Evolutionary conservation across 2,113 vertebrate genomes (phyloP), one percentile per base, ranked within the genome.

Genomic region (Chaetodon trifascialis): DNA sequence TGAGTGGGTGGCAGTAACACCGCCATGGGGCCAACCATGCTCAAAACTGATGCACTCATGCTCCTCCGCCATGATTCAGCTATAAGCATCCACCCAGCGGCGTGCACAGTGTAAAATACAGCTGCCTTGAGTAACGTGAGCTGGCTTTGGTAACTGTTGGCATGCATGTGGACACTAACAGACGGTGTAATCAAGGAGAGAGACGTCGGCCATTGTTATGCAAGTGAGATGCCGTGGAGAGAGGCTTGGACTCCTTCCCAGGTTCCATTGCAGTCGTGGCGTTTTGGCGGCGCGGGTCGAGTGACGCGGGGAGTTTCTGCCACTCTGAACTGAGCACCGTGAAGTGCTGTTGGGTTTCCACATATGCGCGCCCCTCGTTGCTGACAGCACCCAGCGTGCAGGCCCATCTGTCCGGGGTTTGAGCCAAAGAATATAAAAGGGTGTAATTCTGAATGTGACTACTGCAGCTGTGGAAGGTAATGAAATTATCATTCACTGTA

Each of bases 191-290:
- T 88, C 73, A 85, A 84, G 67, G 54, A 76, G 59, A 85, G 76
- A 82, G 77, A 76, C 66, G 19, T 51, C 16, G 36, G 52, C 62
- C 64, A 68, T 86, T 88, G 81, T 80, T 56, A 70, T 91, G 64
- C 75, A 66, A 72, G 65, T 55, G 70, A 80, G 67, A 86, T 46
- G 52, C 75, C 47, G 51, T 4, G 3, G 58, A 60, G 81, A 81
- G 76, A 73, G 52, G 25, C 46, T 79, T 92, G 91, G 92, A 92
- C 11, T 34, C 51, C 69, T 81, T 93, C 86, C 86, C 80, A 60
- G 88, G 82, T 80, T 90, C 73, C 80, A 56, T 82, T 67, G 84
- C 58, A 60, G 51, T 77, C 60, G 19, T 62, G 64, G 73, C 30
- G 65, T 78, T 85, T 82, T 64, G 71, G 5, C 38, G 0, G 59